Evolutionary conservation across 2,113 vertebrate genomes (phyloP), one percentile per base, ranked within the genome.

Genomic region (Trematomus loennbergii): DNA sequence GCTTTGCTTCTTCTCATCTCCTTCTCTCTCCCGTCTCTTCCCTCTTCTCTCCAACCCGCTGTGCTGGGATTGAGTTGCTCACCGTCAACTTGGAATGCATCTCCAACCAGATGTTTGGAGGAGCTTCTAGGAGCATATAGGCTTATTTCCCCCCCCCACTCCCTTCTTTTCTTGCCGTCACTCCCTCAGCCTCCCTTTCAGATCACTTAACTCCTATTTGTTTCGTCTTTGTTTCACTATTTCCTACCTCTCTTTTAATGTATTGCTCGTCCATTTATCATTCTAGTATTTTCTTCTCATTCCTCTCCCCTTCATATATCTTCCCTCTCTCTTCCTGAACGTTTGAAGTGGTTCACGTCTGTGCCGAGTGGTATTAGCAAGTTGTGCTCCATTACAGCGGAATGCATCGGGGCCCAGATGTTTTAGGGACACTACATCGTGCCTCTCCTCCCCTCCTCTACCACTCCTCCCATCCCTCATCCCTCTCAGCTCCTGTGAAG

Each of bases 371-470:
- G 84, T 80, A 92, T 91, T 89, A 81, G 87, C 67, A 45, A 89
- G 88, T 89, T 87, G 86, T 84, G 79, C 92, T 91, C 88, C 84
- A 93, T 95, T 93, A 88, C 91, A 69, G 81, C 54, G 92, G 93
- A 95, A 93, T 92, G 88, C 75, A 78, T 87, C 65, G 45, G 87
- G 83, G 71, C 78, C 93, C 94, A 96, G 95, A 95, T 96, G 94
- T 94, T 93, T 75, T 77, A 83, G 84, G 84, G 90, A 91, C 89
- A 58, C 69, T 80, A 8, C 54, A 72, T 64, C 55, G 57, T 75
- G 62, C 78, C 75, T 65, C 75, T 66, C 65, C 76, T 20, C 81
- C 59, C 81, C 61, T 55, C 66, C 20, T 57, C 40, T 12, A 53
- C 87, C 79, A 29, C 89, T 77, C 72, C 50, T 84, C 73, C 87